These are phyloP conservation scores for Zeugodacus cucurbitae DNA, from an alignment of 1,140 invertebrate genomes.

Conservation along the genomic window DNA sequence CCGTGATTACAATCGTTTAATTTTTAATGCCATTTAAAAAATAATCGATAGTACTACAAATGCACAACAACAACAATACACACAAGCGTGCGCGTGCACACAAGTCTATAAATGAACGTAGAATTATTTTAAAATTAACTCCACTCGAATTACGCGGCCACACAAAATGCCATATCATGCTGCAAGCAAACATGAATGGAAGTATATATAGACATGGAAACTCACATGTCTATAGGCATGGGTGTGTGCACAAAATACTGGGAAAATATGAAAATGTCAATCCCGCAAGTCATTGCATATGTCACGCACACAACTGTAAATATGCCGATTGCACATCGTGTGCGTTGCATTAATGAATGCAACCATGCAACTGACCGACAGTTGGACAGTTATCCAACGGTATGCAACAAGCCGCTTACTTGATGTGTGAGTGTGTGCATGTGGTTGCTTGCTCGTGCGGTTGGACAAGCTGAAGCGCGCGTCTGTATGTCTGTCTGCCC, in stretches of 20 bases:
- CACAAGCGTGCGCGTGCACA: background rate
- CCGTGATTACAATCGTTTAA: conserved; percentile 32
- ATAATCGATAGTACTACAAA: background rate
- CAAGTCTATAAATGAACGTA: background rate
- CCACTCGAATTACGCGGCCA: background rate
- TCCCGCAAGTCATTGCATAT: background rate
- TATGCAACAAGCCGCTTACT: background rate
- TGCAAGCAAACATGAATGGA: background rate
- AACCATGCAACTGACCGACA: background rate
- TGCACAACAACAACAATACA: background rate
- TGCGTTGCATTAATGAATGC: background rate
- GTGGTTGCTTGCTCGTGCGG: background rate
- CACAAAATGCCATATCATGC: background rate
- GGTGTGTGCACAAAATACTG: background rate
- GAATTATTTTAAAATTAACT: conserved; percentile 29
- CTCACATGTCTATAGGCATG: background rate
- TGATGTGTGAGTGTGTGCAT: background rate
- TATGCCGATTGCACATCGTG: background rate
- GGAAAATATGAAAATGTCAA: conserved; percentile 20
- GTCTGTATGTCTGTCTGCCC: background rate
- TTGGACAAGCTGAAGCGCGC: background rate
- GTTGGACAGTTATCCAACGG: background rate
- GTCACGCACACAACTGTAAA: background rate
- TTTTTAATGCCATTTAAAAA: conserved; percentile 35
- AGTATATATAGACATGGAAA: background rate